phyloP scores from a whole-genome alignment of 1,140 invertebrate genomes.

The Lordiphosa stackelbergi region DNA sequence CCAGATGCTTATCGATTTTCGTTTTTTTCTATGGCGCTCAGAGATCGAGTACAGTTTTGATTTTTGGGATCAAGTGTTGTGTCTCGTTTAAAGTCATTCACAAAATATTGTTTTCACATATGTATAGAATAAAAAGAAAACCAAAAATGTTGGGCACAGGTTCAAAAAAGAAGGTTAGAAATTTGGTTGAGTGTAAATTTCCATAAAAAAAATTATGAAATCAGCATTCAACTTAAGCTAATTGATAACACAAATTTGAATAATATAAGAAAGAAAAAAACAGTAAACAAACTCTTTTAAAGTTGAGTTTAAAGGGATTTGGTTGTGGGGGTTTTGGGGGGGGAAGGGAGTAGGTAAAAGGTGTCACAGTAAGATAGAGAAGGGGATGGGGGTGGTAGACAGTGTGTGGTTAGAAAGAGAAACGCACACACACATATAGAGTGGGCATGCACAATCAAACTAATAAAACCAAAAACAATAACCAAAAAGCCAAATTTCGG shows the following conservation, averaged over 20 bases:
- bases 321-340: background rate
- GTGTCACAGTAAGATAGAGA: too few species aligned
- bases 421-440: too few species aligned
- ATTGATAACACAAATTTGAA: background rate
- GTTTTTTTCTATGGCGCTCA: conserved; percentile 34
- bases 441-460: too few species aligned
- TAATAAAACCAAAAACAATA: too few species aligned
- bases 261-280: conserved; percentile 2
- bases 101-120: background rate
- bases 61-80: background rate
- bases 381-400: too few species aligned
- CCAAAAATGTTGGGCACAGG: conserved; percentile 65
- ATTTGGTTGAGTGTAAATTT: conserved; percentile 9
- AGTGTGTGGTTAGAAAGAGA: too few species aligned
- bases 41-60: too few species aligned
- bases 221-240: background rate
- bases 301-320: background rate
- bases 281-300: conserved; percentile 3
- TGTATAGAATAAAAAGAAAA: conserved; percentile 52
- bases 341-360: background rate
- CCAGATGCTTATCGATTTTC: conserved; percentile 76
- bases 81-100: conserved; percentile 5
- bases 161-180: conserved; percentile 29
- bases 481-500: too few species aligned
- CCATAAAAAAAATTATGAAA: background rate